Conservation (phyloP, 2,113 vertebrate species). For the Heteronetta atricapilla region DNA sequence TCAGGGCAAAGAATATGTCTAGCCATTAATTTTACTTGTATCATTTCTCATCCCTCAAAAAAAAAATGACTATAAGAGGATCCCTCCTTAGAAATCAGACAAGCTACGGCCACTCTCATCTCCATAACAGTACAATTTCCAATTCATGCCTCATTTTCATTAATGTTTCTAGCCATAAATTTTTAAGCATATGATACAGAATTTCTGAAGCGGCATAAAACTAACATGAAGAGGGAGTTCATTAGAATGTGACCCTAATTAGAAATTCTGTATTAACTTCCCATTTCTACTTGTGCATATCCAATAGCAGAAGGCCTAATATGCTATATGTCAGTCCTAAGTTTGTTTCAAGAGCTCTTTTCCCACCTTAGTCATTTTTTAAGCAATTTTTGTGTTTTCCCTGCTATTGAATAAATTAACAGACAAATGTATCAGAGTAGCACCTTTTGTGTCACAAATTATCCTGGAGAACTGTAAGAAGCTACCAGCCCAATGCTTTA, state of each 20-base stretch:
- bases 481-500: slow-evolving; percentile 86
- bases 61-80: slow-evolving; percentile 78
- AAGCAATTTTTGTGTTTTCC: slow-evolving; percentile 33
- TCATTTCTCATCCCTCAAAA: slow-evolving; percentile 67
- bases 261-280: slow-evolving; percentile 86
- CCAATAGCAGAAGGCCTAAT: slow-evolving; percentile 63
- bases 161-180: slow-evolving; percentile 89
- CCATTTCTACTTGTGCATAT: slow-evolving; percentile 69
- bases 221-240: slow-evolving; percentile 85
- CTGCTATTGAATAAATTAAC: slow-evolving; percentile 81
- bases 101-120: slow-evolving; percentile 74
- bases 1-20: slow-evolving; percentile 58
- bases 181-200: slow-evolving; percentile 91
- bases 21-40: slow-evolving; percentile 77
- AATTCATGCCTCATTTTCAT: slow-evolving; percentile 89
- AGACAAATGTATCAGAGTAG: slow-evolving; percentile 79
- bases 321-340: background rate
- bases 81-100: slow-evolving; percentile 81
- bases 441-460: slow-evolving; percentile 85
- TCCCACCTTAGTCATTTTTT: slow-evolving; percentile 46
- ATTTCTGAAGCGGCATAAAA: slow-evolving; percentile 90
- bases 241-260: slow-evolving; percentile 88
- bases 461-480: slow-evolving; percentile 78
- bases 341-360: background rate
- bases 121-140: slow-evolving; percentile 86